phyloP scores from a whole-genome alignment of 2,797 vertebrate species.

The Knipowitschia caucasica region DNA sequence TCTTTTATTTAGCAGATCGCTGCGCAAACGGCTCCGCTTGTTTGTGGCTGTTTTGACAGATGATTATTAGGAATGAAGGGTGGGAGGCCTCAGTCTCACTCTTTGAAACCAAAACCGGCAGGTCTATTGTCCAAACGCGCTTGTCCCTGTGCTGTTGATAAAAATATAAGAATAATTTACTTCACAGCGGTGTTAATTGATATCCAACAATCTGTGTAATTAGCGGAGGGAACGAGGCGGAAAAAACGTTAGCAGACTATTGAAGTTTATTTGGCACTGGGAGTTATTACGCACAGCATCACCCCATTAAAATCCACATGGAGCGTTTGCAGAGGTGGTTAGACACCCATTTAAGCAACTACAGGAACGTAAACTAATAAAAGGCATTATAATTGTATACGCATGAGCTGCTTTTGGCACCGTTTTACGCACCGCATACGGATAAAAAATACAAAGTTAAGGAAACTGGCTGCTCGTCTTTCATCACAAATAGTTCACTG shows the following conservation, averaged over 20 bases:
- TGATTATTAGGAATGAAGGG: conserved; percentile 76
- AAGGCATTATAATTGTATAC: conserved; percentile 51
- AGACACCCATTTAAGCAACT: conserved; percentile 54
- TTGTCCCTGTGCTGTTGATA: conserved; percentile 26
- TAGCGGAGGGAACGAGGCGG: conserved; percentile 52
- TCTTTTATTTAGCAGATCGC: conserved; percentile 76
- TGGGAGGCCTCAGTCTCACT: conserved; percentile 71
- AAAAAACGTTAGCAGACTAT: conserved; percentile 47
- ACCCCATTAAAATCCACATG: conserved; percentile 67
- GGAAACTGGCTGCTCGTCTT: conserved; percentile 38
- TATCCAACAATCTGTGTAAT: conserved; percentile 43
- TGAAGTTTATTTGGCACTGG: conserved; percentile 45
- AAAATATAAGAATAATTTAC: conserved; percentile 31
- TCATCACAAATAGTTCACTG: conserved; percentile 31
- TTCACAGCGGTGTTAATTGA: conserved; percentile 42
- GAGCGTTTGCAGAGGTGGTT: conserved; percentile 52
- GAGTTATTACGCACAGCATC: conserved; percentile 63
- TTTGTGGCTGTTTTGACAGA: conserved; percentile 84
- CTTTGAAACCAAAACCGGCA: conserved; percentile 68
- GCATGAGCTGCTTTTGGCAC: conserved; percentile 4
- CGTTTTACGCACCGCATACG: conserved; percentile 6
- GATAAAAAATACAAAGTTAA: conserved; percentile 36
- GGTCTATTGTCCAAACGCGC: conserved; percentile 16
- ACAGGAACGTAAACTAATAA: conserved; percentile 37
- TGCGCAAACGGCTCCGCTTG: conserved; percentile 82